Evolutionary conservation across 2,113 vertebrate species (phyloP), one percentile per base, ranked within the genome.

Genomic region (Pygoscelis antarcticus): DNA sequence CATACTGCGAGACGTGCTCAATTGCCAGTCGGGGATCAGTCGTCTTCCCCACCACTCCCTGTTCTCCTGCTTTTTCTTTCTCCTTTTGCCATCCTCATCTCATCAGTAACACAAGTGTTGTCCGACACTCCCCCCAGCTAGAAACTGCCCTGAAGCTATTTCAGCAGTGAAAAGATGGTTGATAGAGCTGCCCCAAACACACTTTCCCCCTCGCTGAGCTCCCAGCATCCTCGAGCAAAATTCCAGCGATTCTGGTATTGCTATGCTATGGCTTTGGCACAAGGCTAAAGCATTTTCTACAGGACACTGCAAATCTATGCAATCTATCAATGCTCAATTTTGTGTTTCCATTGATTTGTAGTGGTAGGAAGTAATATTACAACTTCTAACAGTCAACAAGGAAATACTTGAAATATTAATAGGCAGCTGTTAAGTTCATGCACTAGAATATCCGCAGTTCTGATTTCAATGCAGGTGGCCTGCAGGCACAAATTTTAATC

Each of bases 401-500:
- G 54, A 87, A 89, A 76, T 72, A 57, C 40, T 51, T 77, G 46
- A 83, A 79, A 85, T 80, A 52, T 42, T 74, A 89, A 36, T 16
- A 70, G 34, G 47, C 79, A 61, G 26, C 78, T 79, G 36, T 42
- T 65, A 40, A 54, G 34, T 76, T 89, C 29, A 11, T 16, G 32
- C 61, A 40, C 29, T 54, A 17, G n/a, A 89, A 47, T 66, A 82
- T 30, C 69, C 82, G 47, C 29, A 27, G 34, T 54, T 89, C 49
- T 86, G 25, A 38, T 46, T 82, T 94, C 60, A 86, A 4, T 51
- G 85, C 60, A 77, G 83, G 40, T 74, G 47, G 51, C 65, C 71
- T 93, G 38, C 71, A 72, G 87, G 70, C 85, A 91, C 90, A 69
- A 18, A 21, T 61, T 90, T 82, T 76, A 83, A 70, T 83, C 60